phyloP scores from a whole-genome alignment of 2,888 invertebrate species.

The Actias luna region DNA sequence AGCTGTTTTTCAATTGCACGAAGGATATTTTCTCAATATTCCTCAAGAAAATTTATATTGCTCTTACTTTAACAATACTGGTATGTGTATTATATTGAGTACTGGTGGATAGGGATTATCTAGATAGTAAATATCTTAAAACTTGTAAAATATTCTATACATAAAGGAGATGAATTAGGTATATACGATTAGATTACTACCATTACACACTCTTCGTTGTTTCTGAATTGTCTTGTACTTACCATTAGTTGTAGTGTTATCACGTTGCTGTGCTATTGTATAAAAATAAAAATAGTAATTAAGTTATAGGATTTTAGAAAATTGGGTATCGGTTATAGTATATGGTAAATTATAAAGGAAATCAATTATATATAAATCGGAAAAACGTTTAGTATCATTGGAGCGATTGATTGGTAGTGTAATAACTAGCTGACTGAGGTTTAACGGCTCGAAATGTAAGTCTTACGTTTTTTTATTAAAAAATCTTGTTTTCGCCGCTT shows the following conservation, averaged over 20 bases:
- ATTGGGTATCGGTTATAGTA: not conserved
- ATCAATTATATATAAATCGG: not conserved
- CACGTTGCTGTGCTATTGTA: too few relatives aligned
- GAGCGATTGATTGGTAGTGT: not conserved
- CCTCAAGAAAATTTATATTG: slow-evolving; percentile 34
- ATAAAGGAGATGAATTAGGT: too few relatives aligned
- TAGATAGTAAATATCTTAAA: not conserved
- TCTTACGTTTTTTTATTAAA: slow-evolving; percentile 16
- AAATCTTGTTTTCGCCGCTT: not conserved
- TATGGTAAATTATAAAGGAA: not conserved
- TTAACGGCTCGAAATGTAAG: slow-evolving; percentile 7
- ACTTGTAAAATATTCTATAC: too few relatives aligned
- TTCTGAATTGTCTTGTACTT: too few relatives aligned
- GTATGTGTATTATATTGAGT: not conserved
- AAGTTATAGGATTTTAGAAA: not conserved
- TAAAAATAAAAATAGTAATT: too few relatives aligned
- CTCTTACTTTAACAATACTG: slow-evolving; percentile 17
- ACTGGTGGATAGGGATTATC: not conserved
- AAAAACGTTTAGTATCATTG: not conserved
- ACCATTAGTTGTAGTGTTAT: too few relatives aligned
- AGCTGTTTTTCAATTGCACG: slow-evolving; percentile 34
- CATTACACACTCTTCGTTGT: too few relatives aligned
- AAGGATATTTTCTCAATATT: slow-evolving; percentile 28
- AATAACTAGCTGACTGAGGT: slow-evolving; percentile 1
- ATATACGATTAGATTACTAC: too few relatives aligned